Evolutionary conservation across 2,888 invertebrate species (phyloP).

Genomic region (Macaria liturata): DNA sequence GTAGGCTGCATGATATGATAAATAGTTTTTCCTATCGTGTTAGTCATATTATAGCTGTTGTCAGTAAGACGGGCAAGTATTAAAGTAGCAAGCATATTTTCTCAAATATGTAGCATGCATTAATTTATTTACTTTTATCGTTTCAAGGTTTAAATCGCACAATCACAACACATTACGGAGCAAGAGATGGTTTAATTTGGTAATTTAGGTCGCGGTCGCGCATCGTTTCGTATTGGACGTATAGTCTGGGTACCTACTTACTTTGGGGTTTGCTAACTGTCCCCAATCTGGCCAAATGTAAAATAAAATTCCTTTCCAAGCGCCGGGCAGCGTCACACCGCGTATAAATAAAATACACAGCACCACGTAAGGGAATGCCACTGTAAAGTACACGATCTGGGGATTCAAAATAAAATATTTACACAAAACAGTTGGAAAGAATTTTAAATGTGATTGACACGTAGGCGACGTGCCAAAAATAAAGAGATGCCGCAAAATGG

Average conservation of each 20-base stretch:
- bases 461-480: slow-evolving; percentile 53
- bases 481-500: background rate
- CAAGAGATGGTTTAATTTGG: background rate
- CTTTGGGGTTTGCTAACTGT: slow-evolving; percentile 89
- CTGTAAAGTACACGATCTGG: slow-evolving; percentile 92
- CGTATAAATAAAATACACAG: slow-evolving; percentile 88
- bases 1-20: too few relatives aligned
- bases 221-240: background rate
- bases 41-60: too few relatives aligned
- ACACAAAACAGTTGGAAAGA: slow-evolving; percentile 31
- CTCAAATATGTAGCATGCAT: too few relatives aligned
- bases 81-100: too few relatives aligned
- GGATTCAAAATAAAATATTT: slow-evolving; percentile 34
- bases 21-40: too few relatives aligned
- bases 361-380: slow-evolving; percentile 91
- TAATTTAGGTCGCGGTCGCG: slow-evolving; percentile 18
- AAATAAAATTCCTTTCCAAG: slow-evolving; percentile 88
- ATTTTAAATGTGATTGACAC: slow-evolving; percentile 44
- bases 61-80: too few relatives aligned
- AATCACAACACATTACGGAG: too few relatives aligned
- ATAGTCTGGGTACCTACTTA: slow-evolving; percentile 46
- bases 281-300: slow-evolving; percentile 92
- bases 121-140: too few relatives aligned
- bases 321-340: slow-evolving; percentile 92
- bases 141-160: too few relatives aligned